phyloP scores from a whole-genome alignment of 2,888 invertebrate genomes.

The Meteorus cinctellus region DNA sequence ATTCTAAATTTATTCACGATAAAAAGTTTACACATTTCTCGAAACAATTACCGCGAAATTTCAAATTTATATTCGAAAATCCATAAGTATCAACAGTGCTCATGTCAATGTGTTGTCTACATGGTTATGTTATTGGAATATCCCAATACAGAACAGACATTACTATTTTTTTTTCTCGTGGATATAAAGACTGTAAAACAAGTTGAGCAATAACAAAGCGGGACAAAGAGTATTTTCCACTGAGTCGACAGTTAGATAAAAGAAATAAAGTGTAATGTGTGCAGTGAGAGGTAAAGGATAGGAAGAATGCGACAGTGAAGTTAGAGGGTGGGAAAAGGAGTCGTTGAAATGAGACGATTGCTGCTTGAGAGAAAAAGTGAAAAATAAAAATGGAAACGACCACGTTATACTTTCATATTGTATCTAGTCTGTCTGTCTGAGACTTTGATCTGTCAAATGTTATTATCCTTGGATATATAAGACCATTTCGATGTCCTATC shows the following conservation, averaged over 20 bases:
- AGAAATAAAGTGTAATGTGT: constrained; percentile 2
- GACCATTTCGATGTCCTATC: not conserved
- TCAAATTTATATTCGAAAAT: too few species aligned
- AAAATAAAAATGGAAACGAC: not conserved
- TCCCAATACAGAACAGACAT: not conserved
- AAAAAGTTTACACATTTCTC: too few species aligned
- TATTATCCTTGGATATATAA: constrained; percentile 5
- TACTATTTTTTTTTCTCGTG: not conserved
- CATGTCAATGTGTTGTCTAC: too few species aligned
- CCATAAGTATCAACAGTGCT: too few species aligned
- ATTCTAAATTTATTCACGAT: too few species aligned
- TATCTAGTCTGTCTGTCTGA: constrained; percentile 5
- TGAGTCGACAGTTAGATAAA: constrained; percentile 5
- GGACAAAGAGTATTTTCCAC: not conserved
- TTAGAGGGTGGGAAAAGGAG: not conserved
- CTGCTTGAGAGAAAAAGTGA: not conserved
- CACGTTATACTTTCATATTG: not conserved
- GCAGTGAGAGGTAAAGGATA: not conserved
- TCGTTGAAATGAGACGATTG: constrained; percentile 2
- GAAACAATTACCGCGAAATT: too few species aligned
- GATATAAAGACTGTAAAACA: not conserved
- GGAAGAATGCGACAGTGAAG: not conserved
- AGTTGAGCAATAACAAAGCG: not conserved
- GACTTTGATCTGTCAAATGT: constrained; percentile 21
- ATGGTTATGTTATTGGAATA: too few species aligned